Evolutionary conservation across 2,888 invertebrate genomes (phyloP), one percentile per base, ranked within the genome.

Genomic region (Dexiosoma caninum): DNA sequence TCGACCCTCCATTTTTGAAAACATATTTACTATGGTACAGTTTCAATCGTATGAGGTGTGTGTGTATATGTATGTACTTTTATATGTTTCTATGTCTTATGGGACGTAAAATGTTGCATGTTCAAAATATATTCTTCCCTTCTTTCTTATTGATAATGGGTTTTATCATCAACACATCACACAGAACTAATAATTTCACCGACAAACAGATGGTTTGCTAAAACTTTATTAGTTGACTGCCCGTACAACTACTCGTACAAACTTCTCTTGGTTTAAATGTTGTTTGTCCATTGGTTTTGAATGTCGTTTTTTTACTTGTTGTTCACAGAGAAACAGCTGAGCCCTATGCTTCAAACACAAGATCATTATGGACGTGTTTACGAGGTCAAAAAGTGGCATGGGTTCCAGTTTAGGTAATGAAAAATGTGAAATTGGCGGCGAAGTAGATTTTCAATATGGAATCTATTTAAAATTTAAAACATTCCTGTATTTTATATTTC

Each of bases 141-240:
- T 72, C 32, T 51, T 62, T 62, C 59, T 59, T 70, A 40, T 46
- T 53, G 75, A 71, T 76, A 80, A 76, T 80, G 71, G 75, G 70
- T 71, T 76, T 80, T 60, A 76, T 75, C 72, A 78, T 71, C 66
- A 37, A 21, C 37, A 53, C 53, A 69, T 72, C 72, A 64, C 62
- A 59, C 70, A 66, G 66, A 67, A 71, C 79, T 70, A 51, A 66
- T 66, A 72, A 62, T 37, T 44, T 66, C 59, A 53, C 60, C 42
- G 19, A 59, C 77, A 72, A 81, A 69, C 81, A 81, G 62, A 77
- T 72, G 81, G 76, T 72, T 72, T 70, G 49, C 49, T 64, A 77
- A n/a, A n/a, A 70, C 77, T 81, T 81, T 81, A 81, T 81, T 81
- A 77, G 81, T 64, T 72, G 19, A 72, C 64, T 72, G 69, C 51